Conservation (phyloP, 2,113 vertebrate genomes). For the Rhinopomastus cyanomelas region DNA sequence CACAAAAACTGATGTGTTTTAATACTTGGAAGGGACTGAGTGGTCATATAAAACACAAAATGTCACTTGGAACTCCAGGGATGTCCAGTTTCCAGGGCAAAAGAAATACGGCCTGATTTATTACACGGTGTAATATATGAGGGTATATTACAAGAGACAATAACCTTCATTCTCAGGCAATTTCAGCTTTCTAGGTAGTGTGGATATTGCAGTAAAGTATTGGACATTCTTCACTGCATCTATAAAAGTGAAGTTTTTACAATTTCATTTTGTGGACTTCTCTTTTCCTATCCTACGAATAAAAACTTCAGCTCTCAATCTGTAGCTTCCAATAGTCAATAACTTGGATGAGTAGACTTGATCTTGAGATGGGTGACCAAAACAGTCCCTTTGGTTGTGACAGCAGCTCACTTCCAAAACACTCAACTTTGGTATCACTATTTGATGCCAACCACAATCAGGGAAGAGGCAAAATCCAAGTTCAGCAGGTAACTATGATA, state of each 20-base stretch:
- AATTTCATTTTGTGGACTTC: conserved; percentile 58
- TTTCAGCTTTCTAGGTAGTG: conserved; percentile 66
- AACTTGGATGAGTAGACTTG: background rate
- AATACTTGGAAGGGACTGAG: conserved; percentile 52
- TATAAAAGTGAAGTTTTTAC: conserved; percentile 71
- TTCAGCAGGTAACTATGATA: background rate
- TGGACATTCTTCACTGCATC: conserved; percentile 64
- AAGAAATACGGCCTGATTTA: conserved; percentile 71
- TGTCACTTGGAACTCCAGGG: conserved; percentile 68
- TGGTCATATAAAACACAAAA: conserved; percentile 65
- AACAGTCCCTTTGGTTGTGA: background rate
- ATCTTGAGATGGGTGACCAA: background rate
- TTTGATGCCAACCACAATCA: background rate
- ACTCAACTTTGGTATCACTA: background rate
- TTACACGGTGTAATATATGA: conserved; percentile 42
- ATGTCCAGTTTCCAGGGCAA: conserved; percentile 52
- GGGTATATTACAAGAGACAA: conserved; percentile 69
- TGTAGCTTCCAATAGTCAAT: background rate
- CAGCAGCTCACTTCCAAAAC: background rate
- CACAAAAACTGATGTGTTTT: conserved; percentile 32
- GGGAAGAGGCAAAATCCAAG: background rate
- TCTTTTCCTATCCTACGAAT: conserved; percentile 34
- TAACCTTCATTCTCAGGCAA: conserved; percentile 65
- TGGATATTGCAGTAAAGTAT: conserved; percentile 65
- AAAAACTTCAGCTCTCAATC: conserved; percentile 14